Percentiles rank a stretch among this genome's conserved stretches.
phyloP scores from a whole-genome alignment of 2,113 vertebrate genomes.

The Nannospalax galili region DNA sequence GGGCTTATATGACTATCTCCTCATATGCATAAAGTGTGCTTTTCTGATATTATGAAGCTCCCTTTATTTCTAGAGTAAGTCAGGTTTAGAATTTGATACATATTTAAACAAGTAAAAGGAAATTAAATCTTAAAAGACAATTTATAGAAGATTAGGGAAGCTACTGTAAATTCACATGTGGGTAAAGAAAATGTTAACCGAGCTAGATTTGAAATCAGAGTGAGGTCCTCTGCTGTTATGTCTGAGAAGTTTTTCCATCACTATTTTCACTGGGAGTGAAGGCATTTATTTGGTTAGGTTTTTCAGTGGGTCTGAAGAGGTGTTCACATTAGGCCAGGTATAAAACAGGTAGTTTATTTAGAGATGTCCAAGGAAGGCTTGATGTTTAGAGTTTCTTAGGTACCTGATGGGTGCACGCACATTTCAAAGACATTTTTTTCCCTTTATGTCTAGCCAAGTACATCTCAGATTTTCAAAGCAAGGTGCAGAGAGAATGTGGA shows the following conservation, averaged over 20 bases:
- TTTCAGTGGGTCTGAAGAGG: not conserved
- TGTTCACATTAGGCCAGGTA: not conserved
- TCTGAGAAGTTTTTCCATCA: constrained; percentile 29
- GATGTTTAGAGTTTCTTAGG: not conserved
- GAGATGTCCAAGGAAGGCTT: not conserved
- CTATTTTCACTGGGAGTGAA: not conserved
- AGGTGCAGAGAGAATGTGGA: not conserved
- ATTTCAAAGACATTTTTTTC: not conserved
- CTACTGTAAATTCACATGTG: constrained; percentile 42
- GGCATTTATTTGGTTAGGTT: not conserved
- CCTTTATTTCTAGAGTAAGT: constrained; percentile 63
- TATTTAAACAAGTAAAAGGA: constrained; percentile 72
- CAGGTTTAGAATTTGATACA: constrained; percentile 60
- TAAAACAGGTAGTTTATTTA: constrained; percentile 25
- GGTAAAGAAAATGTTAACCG: constrained; percentile 58
- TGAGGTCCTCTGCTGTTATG: not conserved
- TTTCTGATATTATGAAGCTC: constrained; percentile 62
- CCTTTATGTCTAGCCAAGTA: not conserved
- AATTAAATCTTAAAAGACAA: constrained; percentile 77
- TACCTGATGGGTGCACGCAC: not conserved
- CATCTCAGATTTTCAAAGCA: not conserved
- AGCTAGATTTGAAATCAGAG: constrained; percentile 29
- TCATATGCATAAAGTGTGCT: constrained; percentile 38
- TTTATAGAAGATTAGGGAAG: constrained; percentile 71
- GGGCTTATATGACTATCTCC: not conserved